phyloP scores from a whole-genome alignment of 1,140 invertebrate genomes.

The Drosophila bocki region DNA sequence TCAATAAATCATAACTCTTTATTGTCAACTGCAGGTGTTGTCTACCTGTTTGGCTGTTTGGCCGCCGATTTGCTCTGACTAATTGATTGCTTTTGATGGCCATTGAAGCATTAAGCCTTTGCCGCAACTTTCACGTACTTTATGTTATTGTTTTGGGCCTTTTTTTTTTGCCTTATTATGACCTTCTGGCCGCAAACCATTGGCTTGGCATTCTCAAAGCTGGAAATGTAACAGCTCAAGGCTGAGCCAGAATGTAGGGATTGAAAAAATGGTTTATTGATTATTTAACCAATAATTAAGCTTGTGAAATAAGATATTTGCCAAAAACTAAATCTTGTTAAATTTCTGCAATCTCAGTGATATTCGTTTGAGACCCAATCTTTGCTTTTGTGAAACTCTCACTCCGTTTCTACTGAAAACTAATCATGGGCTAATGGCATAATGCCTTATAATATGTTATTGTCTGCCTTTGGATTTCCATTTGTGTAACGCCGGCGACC shows the following conservation, averaged over 20 bases:
- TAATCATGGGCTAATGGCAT: slow-evolving; percentile 50
- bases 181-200: slow-evolving; percentile 5
- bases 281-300: neutral
- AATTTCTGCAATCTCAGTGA: slow-evolving; percentile 1
- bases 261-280: neutral
- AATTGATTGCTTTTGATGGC: slow-evolving; percentile 63
- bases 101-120: slow-evolving; percentile 37
- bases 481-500: slow-evolving; percentile 45
- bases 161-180: slow-evolving; percentile 26
- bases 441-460: slow-evolving; percentile 42
- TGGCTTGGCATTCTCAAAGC: slow-evolving; percentile 8
- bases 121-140: slow-evolving; percentile 26
- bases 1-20: slow-evolving; percentile 27
- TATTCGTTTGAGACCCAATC: slow-evolving; percentile 2
- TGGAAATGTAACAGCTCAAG: slow-evolving; percentile 16
- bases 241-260: slow-evolving; percentile 15
- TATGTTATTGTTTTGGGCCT: slow-evolving; percentile 4
- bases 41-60: neutral
- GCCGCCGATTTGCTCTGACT: slow-evolving; percentile 43
- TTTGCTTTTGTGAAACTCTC: slow-evolving; percentile 46
- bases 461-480: slow-evolving; percentile 52
- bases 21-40: slow-evolving; percentile 42
- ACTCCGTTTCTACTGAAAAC: slow-evolving; percentile 43
- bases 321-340: neutral
- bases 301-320: neutral